Base-by-base conservation (phyloP, 2,888 invertebrate species). In the Hydropsyche betteni region DNA sequence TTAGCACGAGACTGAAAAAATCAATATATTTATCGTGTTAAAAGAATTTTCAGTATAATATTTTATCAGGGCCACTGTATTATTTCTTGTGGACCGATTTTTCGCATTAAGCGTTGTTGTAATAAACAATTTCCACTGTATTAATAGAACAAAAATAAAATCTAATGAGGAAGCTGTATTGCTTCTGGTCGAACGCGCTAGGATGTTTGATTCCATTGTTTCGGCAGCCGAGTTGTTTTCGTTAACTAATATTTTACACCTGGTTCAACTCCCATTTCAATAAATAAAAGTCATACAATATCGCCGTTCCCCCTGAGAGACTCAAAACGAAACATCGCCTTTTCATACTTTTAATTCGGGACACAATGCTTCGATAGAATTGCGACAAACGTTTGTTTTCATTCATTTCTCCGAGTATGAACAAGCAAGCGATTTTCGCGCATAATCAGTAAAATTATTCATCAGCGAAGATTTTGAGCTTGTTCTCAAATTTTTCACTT, bases 241-340 rank as follows among this genome's bases (percentile, higher is more conserved):
- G 72, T 16, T 72, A 72, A 72, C 72, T 72, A 72, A 72, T 72
- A 72, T 72, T 72, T 72, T 72, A 55, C 72, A 72, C 72, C 72
- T 72, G 72, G 72, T 72, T 72, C 72, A 72, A 72, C 58, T 72
- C 72, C 72, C 72, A 72, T 72, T 72, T 33, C 72, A 72, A 72
- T 72, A 72, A 72, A 72, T 72, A 72, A 55, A 72, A 72, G 72
- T 72, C 72, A 58, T 16, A 55, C 58, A 72, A 72, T 72, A 61
- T 72, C 70, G 44, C 71, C 71, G 12, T 36, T 36, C 58, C 34
- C 64, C 58, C 58, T 10, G 14, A 12, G 14, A 38, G 34, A 24
- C 24, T 24, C 14, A 5, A 16, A 58, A 72, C 51, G 53, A 70
- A 70, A 38, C 70, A 53, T 70, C 53, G 55, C 38, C 72, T 53